Evolutionary conservation across 2,888 invertebrate genomes (phyloP), one percentile per base, ranked within the genome.

Genomic region (Lagria hirta): DNA sequence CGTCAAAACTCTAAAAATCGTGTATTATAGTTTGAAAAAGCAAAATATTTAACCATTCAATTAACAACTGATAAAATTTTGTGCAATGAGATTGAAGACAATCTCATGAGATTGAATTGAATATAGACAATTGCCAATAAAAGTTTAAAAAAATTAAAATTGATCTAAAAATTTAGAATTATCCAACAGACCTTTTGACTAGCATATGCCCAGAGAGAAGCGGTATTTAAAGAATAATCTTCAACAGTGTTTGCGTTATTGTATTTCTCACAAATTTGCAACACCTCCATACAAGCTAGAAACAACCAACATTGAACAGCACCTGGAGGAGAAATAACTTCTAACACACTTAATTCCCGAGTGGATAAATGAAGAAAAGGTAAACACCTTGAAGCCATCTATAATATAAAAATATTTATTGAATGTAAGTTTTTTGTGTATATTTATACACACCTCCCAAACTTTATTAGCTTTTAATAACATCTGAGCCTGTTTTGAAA

Each of bases 241-340:
- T 87, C 84, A 16, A 79, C 77, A 45, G 83, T 82, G 54, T 81
- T 82, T 13, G 81, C 79, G 58, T 79, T 79, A 57, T 82, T 77
- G 24, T 79, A 76, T 41, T 79, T 75, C 56, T 88, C 86, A 68
- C 92, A 92, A 1, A 87, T 84, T 32, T 88, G 82, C 36, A 96
- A 72, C 12, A 72, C 89, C 72, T 96, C 95, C 44, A 93, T 78
- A 47, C 90, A 88, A 45, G 92, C 93, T 0, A 96, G 79, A 64
- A 94, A 92, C 43, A 93, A 84, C 96, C 96, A 97, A 66, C 93
- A 94, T 17, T 88, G 83, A 1, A 90, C 76, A 0, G 94, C 89
- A 20, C 96, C 96, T 11, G 83, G 82, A 15, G 88, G 87, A 37
- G 84, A 79, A 30, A 78, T 78, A 13, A 93, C 82, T 64, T 91